Base-by-base conservation (phyloP, 1,140 invertebrate genomes). In the Caenorhabditis inopinata region DNA sequence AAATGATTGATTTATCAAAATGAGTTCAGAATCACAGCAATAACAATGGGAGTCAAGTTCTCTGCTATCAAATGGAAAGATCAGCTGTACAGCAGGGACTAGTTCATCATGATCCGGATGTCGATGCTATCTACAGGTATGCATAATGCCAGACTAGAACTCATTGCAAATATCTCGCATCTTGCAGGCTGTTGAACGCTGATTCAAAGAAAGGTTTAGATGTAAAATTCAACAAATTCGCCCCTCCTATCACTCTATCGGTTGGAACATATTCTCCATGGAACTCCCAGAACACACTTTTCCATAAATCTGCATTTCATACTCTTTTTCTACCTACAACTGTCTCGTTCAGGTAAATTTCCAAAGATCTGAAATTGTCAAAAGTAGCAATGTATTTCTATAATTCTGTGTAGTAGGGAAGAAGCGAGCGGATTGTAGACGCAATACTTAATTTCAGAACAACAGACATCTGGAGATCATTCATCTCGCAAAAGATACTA, bases 71-170 rank as follows among this genome's bases (percentile, higher is more conserved):
- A n/a, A n/a, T n/a, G n/a, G n/a, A n/a, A n/a, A n/a, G n/a, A n/a
- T n/a, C n/a, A n/a, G n/a, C n/a, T n/a, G n/a, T n/a, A n/a, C n/a
- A n/a, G n/a, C n/a, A n/a, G n/a, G n/a, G n/a, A n/a, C n/a, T n/a
- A n/a, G n/a, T n/a, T n/a, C n/a, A n/a, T n/a, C n/a, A n/a, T n/a
- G n/a, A n/a, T 76, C 88, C 88, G n/a, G 88, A 89, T 81, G 84
- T 89, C 18, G 88, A 89, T 80, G 88, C 88, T 9, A 85, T 89
- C 74, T 89, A 83, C 78, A 51, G 88, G 68, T 82, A 88, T n/a
- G n/a, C n/a, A n/a, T n/a, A 18, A 23, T 75, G 47, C 86, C 35
- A 53, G 21, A 25, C 74, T 7, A n/a, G 53, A 11, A 49, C 11
- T 6, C 25, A 86, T 2, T 76, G 84, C 42, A 74, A 87, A n/a